Evolutionary conservation across 2,797 vertebrate genomes (phyloP), one percentile per base, ranked within the genome.

Genomic region (Pristis pectinata): DNA sequence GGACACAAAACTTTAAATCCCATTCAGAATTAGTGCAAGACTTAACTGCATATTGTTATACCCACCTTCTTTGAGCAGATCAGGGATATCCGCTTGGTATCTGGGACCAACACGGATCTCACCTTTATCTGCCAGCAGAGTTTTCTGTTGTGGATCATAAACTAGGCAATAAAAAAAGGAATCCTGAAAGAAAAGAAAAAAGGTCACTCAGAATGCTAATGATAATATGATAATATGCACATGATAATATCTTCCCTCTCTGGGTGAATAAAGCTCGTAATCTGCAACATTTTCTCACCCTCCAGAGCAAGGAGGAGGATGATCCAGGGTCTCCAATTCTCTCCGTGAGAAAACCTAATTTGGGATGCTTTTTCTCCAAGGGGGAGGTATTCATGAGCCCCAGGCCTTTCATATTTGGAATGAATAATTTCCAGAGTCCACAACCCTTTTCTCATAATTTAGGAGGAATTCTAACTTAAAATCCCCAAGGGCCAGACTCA

Each of bases 81-180:
- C 95, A 4, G 95, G 94, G 34, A 95, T 94, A 59, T 95, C 95
- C 24, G 95, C 95, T 76, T 95, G 95, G 89, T 95, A 95, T 30
- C 95, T 61, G 64, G 95, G 95, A 56, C 95, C 95, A 30, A 95
- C 94, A 67, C 94, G 83, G 94, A 95, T 95, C 37, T 95, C 95
- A 9, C 95, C 95, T 93, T 95, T 95, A 94, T 95, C 95, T 19
- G 95, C 95, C n/a, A 95, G 72, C 22, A 95, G 94, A 17, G 95
- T 95, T 77, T 95, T 95, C 85, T 95, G 95, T 61, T 94, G 94
- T 56, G 95, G 95, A 87, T 95, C 95, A n/a, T 95, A 95, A 49
- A 95, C 95, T 74, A 95, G 94, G 53, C 94, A 95, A 89, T 95
- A 95, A 85, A 94, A 95, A 91, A 95, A 95, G 34, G 94, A 93